Percentiles rank a stretch among this genome's conserved stretches.
phyloP scores from a whole-genome alignment of 2,888 invertebrate genomes.

The Hydraecia micacea region DNA sequence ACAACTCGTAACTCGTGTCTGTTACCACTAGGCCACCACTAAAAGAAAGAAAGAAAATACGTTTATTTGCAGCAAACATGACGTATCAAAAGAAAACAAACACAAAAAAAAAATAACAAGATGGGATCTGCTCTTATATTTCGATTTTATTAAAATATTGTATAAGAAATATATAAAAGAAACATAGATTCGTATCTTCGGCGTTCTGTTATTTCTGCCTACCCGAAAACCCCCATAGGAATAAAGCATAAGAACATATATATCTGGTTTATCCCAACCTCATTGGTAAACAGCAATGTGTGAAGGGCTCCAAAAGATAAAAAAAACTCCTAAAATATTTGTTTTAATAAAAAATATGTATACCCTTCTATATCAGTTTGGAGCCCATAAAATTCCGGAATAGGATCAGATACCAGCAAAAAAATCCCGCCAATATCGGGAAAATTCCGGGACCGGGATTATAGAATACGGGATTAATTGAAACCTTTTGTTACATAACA shows the following conservation, averaged over 20 bases:
- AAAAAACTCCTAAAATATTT: conserved; percentile 47
- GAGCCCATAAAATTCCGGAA: conserved; percentile 40
- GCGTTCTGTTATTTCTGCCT: neutral
- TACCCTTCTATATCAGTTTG: conserved; percentile 22
- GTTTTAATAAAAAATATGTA: conserved; percentile 32
- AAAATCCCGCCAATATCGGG: conserved; percentile 40
- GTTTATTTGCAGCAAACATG: no score
- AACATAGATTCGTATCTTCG: neutral
- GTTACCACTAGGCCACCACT: no score
- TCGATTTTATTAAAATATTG: neutral
- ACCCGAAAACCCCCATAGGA: neutral
- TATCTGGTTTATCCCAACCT: conserved; percentile 13
- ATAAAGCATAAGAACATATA: neutral
- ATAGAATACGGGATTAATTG: conserved; percentile 55
- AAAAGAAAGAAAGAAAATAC: no score
- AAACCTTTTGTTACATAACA: conserved; percentile 55
- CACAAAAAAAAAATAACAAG: no score
- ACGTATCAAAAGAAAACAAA: no score
- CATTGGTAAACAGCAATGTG: conserved; percentile 16
- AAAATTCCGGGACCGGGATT: conserved; percentile 39
- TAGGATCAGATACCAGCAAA: conserved; percentile 47
- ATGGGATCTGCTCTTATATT: neutral
- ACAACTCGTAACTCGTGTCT: no score
- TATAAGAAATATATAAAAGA: neutral
- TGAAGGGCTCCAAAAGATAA: conserved; percentile 26